Conservation (phyloP, 2,797 vertebrate genomes). For the Uromys caudimaculatus region DNA sequence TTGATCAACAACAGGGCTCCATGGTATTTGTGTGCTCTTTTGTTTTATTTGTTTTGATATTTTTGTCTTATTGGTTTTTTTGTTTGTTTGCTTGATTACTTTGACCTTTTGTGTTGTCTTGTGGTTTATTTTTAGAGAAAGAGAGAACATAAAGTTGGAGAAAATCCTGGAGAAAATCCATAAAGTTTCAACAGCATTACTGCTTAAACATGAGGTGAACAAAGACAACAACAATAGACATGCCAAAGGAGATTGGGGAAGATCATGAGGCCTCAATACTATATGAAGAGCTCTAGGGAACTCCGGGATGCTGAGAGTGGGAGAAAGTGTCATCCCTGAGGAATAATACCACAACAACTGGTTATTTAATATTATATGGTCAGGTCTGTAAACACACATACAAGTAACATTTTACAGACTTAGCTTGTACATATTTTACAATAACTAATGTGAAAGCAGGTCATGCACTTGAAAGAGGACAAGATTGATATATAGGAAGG, state of each 20-base stretch:
- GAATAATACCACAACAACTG: background rate
- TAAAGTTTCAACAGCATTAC: background rate
- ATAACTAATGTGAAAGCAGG: background rate
- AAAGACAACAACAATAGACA: background rate
- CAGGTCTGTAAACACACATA: background rate
- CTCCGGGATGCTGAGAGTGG: background rate
- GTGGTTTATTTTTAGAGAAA: background rate
- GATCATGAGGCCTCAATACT: background rate
- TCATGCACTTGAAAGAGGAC: background rate
- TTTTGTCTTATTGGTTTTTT: background rate
- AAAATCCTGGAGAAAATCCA: background rate
- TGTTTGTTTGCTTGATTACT: background rate
- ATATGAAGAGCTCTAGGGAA: background rate
- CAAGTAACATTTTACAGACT: background rate
- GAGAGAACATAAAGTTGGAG: background rate
- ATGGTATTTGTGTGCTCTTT: background rate
- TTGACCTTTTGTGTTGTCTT: background rate
- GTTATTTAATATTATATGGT: background rate
- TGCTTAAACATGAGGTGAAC: background rate
- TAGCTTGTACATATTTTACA: background rate
- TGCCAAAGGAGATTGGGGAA: background rate
- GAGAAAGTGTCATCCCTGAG: background rate
- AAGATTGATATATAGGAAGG: background rate
- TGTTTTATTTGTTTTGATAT: background rate
- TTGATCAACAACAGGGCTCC: background rate